These are phyloP conservation scores for Enteromius treurensis DNA, from an alignment of 2,797 vertebrate species.

Conservation along the genomic window DNA sequence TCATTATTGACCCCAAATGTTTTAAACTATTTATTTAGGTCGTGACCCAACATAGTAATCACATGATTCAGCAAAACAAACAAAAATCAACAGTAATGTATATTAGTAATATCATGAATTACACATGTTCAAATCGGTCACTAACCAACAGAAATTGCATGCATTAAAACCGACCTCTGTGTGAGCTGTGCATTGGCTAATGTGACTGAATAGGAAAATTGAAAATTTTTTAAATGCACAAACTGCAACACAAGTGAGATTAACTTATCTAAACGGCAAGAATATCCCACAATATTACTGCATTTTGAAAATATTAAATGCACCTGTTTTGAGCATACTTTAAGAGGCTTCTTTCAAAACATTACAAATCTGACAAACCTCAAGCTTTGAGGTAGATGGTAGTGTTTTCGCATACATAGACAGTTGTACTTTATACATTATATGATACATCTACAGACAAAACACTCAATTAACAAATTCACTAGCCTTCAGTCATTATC, in stretches of 20 bases:
- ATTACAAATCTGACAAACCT: background rate
- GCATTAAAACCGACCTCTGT: background rate
- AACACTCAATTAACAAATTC: background rate
- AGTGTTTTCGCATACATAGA: background rate
- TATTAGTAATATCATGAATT: background rate
- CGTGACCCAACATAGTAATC: background rate
- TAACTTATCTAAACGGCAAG: background rate
- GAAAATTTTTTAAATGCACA: background rate
- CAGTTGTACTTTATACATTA: background rate
- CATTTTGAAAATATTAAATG: background rate
- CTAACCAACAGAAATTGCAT: background rate
- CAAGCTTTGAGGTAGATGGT: background rate
- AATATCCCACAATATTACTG: background rate
- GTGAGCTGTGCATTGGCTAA: background rate
- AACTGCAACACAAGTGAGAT: background rate
- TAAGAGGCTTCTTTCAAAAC: background rate
- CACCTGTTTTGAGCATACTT: background rate
- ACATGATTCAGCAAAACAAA: background rate
- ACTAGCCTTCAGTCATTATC: background rate
- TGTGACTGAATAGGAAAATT: background rate
- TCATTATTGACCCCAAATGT: background rate
- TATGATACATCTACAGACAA: background rate
- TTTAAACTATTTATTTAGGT: background rate
- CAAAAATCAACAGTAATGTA: background rate
- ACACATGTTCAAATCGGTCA: background rate